A percentile compares a stretch with the other conserved stretches of the same genome.
These are phyloP conservation scores for Poeciliopsis infans DNA, from an alignment of 2,797 vertebrate species.

Conservation along the genomic window DNA sequence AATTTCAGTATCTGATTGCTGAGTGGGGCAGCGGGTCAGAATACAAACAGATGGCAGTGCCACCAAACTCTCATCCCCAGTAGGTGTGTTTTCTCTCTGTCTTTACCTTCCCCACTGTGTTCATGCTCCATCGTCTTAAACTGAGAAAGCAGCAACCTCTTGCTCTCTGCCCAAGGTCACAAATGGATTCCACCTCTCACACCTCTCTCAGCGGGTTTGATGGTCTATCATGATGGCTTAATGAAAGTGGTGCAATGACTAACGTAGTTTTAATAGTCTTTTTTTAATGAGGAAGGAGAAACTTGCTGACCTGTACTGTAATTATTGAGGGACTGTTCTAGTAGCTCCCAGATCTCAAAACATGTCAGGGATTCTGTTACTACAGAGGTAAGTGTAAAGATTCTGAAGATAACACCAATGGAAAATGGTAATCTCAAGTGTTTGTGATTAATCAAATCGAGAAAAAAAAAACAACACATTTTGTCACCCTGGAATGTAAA, in stretches of 20 bases:
- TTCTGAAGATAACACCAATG: not conserved
- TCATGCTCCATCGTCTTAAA: not conserved
- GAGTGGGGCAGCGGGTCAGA: slow-evolving; percentile 64
- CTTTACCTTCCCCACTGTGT: not conserved
- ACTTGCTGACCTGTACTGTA: not conserved
- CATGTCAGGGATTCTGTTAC: not conserved
- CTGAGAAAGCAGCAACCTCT: slow-evolving; percentile 42
- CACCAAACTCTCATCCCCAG: not conserved
- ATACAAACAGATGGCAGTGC: not conserved
- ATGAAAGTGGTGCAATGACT: not conserved
- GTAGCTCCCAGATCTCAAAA: not conserved
- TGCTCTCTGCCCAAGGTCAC: slow-evolving; percentile 65
- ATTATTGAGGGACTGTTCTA: not conserved
- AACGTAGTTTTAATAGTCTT: slow-evolving; percentile 19
- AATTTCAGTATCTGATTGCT: slow-evolving; percentile 70
- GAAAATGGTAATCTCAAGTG: not conserved
- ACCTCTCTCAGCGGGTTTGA: not conserved
- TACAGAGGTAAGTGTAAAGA: not conserved
- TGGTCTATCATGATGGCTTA: not conserved
- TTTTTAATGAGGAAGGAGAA: not conserved
- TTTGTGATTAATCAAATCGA: not conserved
- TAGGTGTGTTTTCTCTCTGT: not conserved
- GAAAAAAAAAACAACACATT: not conserved
- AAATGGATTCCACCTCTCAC: slow-evolving; percentile 60
- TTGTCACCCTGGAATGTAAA: not conserved